Percentiles rank a stretch among this genome's conserved stretches.
phyloP scores from a whole-genome alignment of 2,113 vertebrate species.

The Psettodes erumei region DNA sequence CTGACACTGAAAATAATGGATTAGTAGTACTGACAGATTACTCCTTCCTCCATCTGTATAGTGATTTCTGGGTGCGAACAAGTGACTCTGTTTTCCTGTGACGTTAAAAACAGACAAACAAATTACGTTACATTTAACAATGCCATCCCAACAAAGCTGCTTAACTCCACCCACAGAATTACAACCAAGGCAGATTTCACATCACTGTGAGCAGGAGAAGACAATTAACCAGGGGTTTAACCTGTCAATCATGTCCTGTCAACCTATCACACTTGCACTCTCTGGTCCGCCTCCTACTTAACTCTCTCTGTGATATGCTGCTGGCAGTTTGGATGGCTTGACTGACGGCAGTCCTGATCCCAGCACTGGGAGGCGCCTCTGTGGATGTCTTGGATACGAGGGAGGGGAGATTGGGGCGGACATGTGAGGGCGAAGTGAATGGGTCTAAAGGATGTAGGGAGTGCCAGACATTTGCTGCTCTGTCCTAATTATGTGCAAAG shows the following conservation, averaged over 20 bases:
- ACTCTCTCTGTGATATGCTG: constrained; percentile 78
- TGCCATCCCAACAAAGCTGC: constrained; percentile 50
- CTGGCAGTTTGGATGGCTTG: constrained; percentile 81
- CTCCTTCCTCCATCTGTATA: background rate
- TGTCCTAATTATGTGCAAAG: constrained; percentile 71
- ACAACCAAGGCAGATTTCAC: constrained; percentile 63
- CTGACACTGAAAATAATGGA: background rate
- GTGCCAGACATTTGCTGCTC: constrained; percentile 49
- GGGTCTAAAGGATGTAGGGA: constrained; percentile 39
- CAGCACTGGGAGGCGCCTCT: constrained; percentile 67
- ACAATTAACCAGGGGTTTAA: constrained; percentile 84
- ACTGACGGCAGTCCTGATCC: constrained; percentile 80
- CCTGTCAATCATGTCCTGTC: constrained; percentile 80
- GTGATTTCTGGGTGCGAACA: background rate
- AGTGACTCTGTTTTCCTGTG: constrained; percentile 13
- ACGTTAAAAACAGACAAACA: constrained; percentile 25
- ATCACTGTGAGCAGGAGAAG: constrained; percentile 73
- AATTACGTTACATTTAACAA: constrained; percentile 47
- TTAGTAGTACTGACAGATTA: background rate
- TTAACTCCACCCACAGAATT: constrained; percentile 69
- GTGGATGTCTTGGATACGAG: constrained; percentile 68
- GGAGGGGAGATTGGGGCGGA: constrained; percentile 72
- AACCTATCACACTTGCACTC: constrained; percentile 78
- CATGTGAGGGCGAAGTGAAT: constrained; percentile 57
- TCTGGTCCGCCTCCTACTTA: constrained; percentile 81